These are phyloP conservation scores for Larimichthys polyactis DNA, from an alignment of 2,113 vertebrate species.

Conservation along the genomic window DNA sequence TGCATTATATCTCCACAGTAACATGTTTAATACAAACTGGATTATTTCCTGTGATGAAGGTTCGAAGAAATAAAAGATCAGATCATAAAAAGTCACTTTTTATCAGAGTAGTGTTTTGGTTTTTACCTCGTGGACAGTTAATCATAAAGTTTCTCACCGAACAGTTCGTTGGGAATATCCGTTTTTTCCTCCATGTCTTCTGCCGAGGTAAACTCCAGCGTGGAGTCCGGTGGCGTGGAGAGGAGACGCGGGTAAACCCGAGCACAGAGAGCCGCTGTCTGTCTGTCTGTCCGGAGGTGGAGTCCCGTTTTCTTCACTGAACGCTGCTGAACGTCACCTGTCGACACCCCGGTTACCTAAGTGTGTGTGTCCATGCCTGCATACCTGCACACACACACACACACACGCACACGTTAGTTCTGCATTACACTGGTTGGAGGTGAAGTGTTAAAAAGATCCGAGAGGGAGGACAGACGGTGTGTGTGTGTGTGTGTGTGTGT, in stretches of 20 bases:
- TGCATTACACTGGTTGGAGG: background rate
- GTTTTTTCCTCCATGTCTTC: conserved; percentile 85
- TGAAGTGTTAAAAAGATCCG: accelerated
- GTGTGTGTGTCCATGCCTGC: conserved; percentile 36
- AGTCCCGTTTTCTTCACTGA: conserved; percentile 2
- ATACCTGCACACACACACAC: background rate
- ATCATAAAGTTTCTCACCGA: conserved; percentile 81
- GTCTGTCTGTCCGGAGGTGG: conserved; percentile 4
- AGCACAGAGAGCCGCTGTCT: background rate
- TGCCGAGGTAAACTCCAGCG: conserved; percentile 7
- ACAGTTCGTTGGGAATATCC: conserved; percentile 86
- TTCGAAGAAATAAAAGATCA: too few relatives aligned
- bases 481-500: background rate
- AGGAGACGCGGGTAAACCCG: background rate
- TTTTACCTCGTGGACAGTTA: background rate
- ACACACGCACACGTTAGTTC: background rate
- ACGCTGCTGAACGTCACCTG: conserved; percentile 38
- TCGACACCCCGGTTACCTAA: conserved; percentile 34
- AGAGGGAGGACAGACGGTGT: background rate
- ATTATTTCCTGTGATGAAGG: background rate
- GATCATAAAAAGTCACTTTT: too few relatives aligned
- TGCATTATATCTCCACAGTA: background rate
- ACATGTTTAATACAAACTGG: background rate
- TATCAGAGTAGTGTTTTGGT: too few relatives aligned
- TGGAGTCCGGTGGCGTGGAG: conserved; percentile 18